Evolutionary conservation across 2,113 vertebrate species (phyloP), one percentile per base, ranked within the genome.

Genomic region (pig (Sus scrofa)): DNA sequence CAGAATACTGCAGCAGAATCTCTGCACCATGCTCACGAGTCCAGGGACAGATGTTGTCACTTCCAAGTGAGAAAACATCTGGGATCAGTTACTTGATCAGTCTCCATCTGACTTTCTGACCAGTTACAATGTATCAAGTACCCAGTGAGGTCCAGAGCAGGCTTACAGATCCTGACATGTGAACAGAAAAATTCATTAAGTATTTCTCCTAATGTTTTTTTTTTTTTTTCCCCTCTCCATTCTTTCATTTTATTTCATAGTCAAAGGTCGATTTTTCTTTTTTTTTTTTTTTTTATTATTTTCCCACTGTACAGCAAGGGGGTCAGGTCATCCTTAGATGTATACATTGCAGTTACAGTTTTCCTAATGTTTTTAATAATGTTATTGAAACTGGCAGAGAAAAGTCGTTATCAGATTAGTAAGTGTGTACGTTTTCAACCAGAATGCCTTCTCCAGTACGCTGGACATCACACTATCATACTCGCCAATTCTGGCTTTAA

Each of bases 381-480:
- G 27, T 79, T 26, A 34, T 73, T 16, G 54, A 18, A 67, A 20
- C 24, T 60, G 84, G 12, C 24, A 60, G 74, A 79, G 70, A 50
- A 86, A 85, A 60, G 15, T 10, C 44, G 44, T 85, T 54, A 84
- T 2, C 71, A 39, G 56, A 83, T 74, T 68, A 75, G 4, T 32
- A 50, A 68, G 11, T 5, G 2, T 9, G 1, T 34, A 30, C 71
- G 22, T 62, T 89, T 85, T 32, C 74, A 94, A 65, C 18, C 9
- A 54, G 39, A 16, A 11, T 12, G 6, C 18, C 24, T 54, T 92
- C 74, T 86, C 78, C 84, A 95, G 93, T 20, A 95, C 70, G 27
- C 19, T 4, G 54, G 68, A 89, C 56, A 54, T 56, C 14, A 24
- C 5, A 20, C 6, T 0, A 2, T 6, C 7, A 0, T n/a, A 3